Evolutionary conservation across 2,888 invertebrate species (phyloP), one percentile per base, ranked within the genome.

Genomic region (Cheilosia grossa): DNA sequence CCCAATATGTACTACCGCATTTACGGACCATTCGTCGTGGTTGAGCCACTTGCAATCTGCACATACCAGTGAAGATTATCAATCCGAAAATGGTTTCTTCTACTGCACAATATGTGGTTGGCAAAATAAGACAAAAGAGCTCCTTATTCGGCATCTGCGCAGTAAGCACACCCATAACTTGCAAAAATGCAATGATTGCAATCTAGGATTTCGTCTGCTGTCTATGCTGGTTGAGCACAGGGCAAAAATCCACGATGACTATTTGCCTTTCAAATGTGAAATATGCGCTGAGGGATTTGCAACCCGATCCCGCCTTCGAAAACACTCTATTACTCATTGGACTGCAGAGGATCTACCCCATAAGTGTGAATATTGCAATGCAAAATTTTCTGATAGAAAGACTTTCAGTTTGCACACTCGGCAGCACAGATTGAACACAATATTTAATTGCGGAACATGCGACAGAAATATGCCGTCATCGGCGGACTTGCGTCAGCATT

Each of bases 101-200:
- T 83, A 83, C 21, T 83, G 82, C 27, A 74, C 67, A 1, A 53
- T 83, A 17, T 83, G 82, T 19, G 82, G 82, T 19, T 83, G 82
- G 82, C 73, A 79, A 27, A 83, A 79, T 17, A 79, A 74, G 15
- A 83, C 82, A 30, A 83, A 83, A 64, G 79, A 83, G 40, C 63
- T 74, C 6, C 53, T 83, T 3, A 69, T 83, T 49, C 73, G 74
- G 3, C 82, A 83, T 30, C n/a, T 83, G 6, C 82, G 82, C 13
- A 74, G 67, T 15, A 73, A 58, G 27, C 82, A 83, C 10, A 79
- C 82, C n/a, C 54, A 74, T 44, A 83, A 83, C 21, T 4, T 74
- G 15, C 72, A 58, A 10, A 56, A 47, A 7, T 83, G 82, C 58
- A 69, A 73, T 1, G 82, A 83, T 13, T 83, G 82, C 58, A 73